Evolutionary conservation across 2,888 invertebrate species (phyloP), one percentile per base, ranked within the genome.

Genomic region (Celastrina argiolus): DNA sequence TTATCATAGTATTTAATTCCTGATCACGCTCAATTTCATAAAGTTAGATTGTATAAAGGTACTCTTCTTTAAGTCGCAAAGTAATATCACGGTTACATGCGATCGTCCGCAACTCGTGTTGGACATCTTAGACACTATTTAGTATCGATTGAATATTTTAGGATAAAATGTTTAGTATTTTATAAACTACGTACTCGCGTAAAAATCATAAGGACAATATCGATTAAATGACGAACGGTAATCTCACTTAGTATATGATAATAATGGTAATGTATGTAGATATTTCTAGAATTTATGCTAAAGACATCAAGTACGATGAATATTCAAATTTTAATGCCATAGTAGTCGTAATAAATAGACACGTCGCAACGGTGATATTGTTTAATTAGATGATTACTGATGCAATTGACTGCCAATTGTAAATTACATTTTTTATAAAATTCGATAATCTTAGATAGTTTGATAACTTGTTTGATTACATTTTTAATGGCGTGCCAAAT

Each of bases 351-450:
- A 73, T 77, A 65, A 59, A 65, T 58, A 65, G 78, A 81, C 80
- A 85, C 81, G 76, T 82, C 77, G 81, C 81, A 77, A 85, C 71
- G 81, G 87, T 87, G 88, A 87, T 86, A 85, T 83, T 84, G 81
- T 87, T 87, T 85, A 80, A 82, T 76, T 89, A 87, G 83, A 79
- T 82, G 82, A 81, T 84, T 80, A 79, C 84, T 80, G 81, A 78
- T 80, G 85, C 88, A 89, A 87, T 89, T 89, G 88, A 91, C 90
- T 90, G 90, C 90, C 90, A 90, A 89, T 90, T 89, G 90, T 86
- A 87, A 78, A 75, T 70, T 78, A 82, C 76, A 83, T 85, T 86
- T 88, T 89, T 90, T 88, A 85, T 86, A 87, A 85, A 78, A 79
- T 74, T 83, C 83, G 82, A 81, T 88, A 88, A 85, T 85, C 81